Evolutionary conservation across 1,140 invertebrate genomes (phyloP), one percentile per base, ranked within the genome.

Genomic region (Psilanteris sp.): DNA sequence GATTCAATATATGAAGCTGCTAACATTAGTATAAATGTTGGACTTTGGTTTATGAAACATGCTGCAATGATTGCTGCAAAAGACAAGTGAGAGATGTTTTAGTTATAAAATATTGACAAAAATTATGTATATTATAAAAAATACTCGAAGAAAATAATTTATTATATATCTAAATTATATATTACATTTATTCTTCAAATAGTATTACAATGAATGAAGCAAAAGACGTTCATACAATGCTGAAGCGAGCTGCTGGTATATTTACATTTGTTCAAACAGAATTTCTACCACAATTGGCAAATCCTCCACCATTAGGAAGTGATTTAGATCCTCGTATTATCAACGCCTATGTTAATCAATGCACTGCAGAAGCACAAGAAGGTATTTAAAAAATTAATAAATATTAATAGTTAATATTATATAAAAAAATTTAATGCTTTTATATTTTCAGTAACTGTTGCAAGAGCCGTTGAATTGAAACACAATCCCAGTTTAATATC

Each of bases 281-380:
- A 67, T 88, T 88, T 77, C 52, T 86, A 52, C 87, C 87, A 39
- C 86, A 92, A 75, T 73, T 90, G 6, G 89, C 89, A 11, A 87
- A 87, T 67, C 86, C 85, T 36, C 83, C 87, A 16, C 78, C 85
- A 20, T 78, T 89, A 27, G 91, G 89, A 31, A 89, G 90, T 50
- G 93, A 94, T 85, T 87, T 92, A 50, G 92, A 94, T 79, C 87
- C 88, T 8, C 82, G 90, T 18, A 88, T 94, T 10, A 78, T 93
- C 41, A 91, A 90, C 71, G 92, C 92, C 20, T 94, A 94, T 79
- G 85, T 92, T 7, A 89, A 91, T 79, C 93, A 93, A 74, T 93
- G 91, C 81, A 92, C 91, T 24, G 93, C 92, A 20, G 93, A 94
- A 85, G 93, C 93, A 3, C 93, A 94, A 83, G 93, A 94, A 90